These are phyloP conservation scores for Sarcophaga variegata DNA, from an alignment of 2,888 invertebrate species.

Conservation along the genomic window DNA sequence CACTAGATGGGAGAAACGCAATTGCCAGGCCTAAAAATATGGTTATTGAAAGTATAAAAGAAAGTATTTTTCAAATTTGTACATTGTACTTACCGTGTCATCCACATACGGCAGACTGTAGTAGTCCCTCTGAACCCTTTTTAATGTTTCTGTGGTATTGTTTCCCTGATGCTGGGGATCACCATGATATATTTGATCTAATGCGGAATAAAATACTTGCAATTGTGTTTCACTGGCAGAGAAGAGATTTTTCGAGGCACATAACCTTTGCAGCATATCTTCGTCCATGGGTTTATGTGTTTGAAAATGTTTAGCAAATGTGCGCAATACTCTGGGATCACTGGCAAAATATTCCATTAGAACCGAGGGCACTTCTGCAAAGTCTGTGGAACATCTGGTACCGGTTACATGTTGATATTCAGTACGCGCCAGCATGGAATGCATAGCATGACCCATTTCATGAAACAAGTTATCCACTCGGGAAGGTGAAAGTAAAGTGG, in stretches of 20 bases:
- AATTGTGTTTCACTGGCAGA: slow-evolving; percentile 94
- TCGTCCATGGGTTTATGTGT: slow-evolving; percentile 93
- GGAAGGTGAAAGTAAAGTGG: slow-evolving; percentile 90
- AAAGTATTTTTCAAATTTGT: too few relatives aligned
- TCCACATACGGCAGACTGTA: slow-evolving; percentile 93
- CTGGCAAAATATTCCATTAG: slow-evolving; percentile 98
- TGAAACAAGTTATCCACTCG: slow-evolving; percentile 98
- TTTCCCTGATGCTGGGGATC: slow-evolving; percentile 77
- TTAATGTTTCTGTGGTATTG: slow-evolving; percentile 88
- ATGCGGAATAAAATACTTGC: slow-evolving; percentile 94
- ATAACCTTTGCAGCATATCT: slow-evolving; percentile 89
- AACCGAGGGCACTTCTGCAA: slow-evolving; percentile 99
- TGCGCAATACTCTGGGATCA: slow-evolving; percentile 91
- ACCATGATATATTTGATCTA: slow-evolving; percentile 94
- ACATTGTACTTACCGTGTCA: slow-evolving; percentile 86
- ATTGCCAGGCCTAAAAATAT: slow-evolving; percentile 91
- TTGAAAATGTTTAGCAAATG: slow-evolving; percentile 95
- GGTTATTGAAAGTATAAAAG: slow-evolving; percentile 11
- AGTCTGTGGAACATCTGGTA: slow-evolving; percentile 97
- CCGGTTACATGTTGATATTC: slow-evolving; percentile 98
- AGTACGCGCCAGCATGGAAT: slow-evolving; percentile 98
- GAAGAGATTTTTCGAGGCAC: slow-evolving; percentile 93
- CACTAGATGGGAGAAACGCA: slow-evolving; percentile 97
- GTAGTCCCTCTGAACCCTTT: slow-evolving; percentile 90
- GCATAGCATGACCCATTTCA: slow-evolving; percentile 99